Base-by-base conservation (phyloP, 2,888 invertebrate species). In the Rhodophaea formosa region DNA sequence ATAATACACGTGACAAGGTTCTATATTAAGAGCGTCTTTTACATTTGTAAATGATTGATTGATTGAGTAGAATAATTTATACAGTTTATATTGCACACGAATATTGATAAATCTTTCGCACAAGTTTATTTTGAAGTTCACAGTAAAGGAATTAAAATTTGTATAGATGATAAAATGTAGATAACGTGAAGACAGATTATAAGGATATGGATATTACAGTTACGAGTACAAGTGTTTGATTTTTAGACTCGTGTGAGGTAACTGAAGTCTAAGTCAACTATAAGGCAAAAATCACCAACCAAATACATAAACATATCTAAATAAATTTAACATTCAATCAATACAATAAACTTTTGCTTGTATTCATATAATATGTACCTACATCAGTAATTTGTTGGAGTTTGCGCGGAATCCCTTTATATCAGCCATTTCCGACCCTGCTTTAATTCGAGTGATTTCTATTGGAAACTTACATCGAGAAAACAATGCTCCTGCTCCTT, bases 371-470 rank as follows among this genome's bases (percentile, higher is more conserved):
- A 29, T 45, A 29, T 15, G 3, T 44, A 45, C 44, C 10, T 54
- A 44, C 44, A 44, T 15, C 10, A n/a, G 6, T 17, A n/a, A 3
- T 35, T 23, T 14, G 8, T 15, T 65, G 68, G 72, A 72, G 69
- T 64, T 69, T 67, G 70, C 64, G 67, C 76, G 82, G 84, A 84
- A 86, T 81, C 80, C 80, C 64, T 77, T 72, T 75, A 74, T 71
- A 65, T 64, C 67, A 76, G 72, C 67, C 67, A 69, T 74, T 75
- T 71, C 69, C 68, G 67, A 82, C 79, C 81, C 79, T 79, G 79
- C 79, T 77, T 81, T 71, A 74, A 77, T 75, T 76, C 73, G 72
- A 86, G 83, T 82, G 86, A 88, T 85, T 85, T 75, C 82, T 70
- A 72, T 67, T 68, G 66, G 60, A 75, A 66, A 71, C 63, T 69